Evolutionary conservation across 2,113 vertebrate genomes (phyloP).

Genomic region (Sinocyclocheilus maitianheensis): DNA sequence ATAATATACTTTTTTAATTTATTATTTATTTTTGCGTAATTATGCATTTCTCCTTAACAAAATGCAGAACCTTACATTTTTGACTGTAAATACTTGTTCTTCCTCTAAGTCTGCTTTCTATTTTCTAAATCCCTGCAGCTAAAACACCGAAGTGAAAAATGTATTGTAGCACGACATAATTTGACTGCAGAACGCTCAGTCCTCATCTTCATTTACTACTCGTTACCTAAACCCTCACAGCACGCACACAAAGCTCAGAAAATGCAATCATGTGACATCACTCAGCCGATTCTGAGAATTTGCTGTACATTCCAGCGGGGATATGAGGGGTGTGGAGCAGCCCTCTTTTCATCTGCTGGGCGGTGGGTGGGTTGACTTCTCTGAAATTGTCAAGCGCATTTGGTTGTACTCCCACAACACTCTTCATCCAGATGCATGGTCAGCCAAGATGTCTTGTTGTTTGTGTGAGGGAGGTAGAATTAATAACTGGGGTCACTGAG

Average conservation of each 20-base stretch:
- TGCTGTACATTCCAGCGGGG: slow-evolving; percentile 70
- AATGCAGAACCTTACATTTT: background rate
- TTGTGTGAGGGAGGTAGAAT: slow-evolving; percentile 8
- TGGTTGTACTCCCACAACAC: slow-evolving; percentile 58
- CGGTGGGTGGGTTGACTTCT: slow-evolving; percentile 59
- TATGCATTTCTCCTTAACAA: background rate
- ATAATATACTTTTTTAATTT: background rate
- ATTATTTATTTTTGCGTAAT: background rate
- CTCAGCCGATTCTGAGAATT: slow-evolving; percentile 67
- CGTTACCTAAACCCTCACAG: background rate
- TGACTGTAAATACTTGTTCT: background rate
- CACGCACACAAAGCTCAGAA: slow-evolving; percentile 29
- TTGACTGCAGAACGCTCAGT: slow-evolving; percentile 10
- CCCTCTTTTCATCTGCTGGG: slow-evolving; percentile 62
- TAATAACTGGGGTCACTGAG: slow-evolving; percentile 16
- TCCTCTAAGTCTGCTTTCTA: background rate
- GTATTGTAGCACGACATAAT: background rate
- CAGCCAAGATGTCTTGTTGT: slow-evolving; percentile 27
- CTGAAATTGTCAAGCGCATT: slow-evolving; percentile 59
- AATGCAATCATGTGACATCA: slow-evolving; percentile 70
- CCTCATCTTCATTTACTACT: slow-evolving; percentile 25
- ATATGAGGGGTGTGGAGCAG: slow-evolving; percentile 64
- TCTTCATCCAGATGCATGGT: slow-evolving; percentile 42
- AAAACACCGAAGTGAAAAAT: slow-evolving; percentile 19
- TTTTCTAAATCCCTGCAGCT: background rate